Conservation (phyloP, 1,140 invertebrate genomes). For the Eufriesea mexicana region DNA sequence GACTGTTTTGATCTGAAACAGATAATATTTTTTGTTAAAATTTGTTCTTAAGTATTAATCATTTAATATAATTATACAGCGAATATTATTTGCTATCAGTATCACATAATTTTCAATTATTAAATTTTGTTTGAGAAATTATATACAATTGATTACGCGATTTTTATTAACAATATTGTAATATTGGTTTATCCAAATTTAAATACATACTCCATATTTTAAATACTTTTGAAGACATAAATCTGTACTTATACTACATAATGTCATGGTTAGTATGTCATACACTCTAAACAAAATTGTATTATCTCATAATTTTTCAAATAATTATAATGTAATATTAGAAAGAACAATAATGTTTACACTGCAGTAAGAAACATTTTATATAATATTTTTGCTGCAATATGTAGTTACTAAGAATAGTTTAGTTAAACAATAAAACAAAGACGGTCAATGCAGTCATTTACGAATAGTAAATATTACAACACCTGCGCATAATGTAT, state of each 20-base stretch:
- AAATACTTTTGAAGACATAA: background rate
- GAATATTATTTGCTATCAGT: background rate
- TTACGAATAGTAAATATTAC: background rate
- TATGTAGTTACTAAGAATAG: background rate
- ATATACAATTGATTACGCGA: background rate
- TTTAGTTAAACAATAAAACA: background rate
- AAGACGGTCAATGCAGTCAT: too few relatives aligned
- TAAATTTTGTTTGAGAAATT: background rate
- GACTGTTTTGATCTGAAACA: slow-evolving; percentile 46
- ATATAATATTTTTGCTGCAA: too few relatives aligned
- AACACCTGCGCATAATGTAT: background rate
- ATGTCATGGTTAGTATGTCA: background rate
- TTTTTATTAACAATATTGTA: background rate
- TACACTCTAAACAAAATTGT: background rate
- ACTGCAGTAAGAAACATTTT: background rate
- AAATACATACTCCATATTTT: background rate
- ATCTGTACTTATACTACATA: background rate
- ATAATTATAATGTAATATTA: background rate
- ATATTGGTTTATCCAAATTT: background rate
- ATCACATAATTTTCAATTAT: background rate
- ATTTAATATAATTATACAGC: background rate
- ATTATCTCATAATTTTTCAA: background rate
- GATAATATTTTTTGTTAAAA: slow-evolving; percentile 4
- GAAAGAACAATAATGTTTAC: background rate
- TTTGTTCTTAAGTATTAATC: background rate